Percentiles rank a stretch among this genome's conserved stretches.
Evolutionary conservation across 1,140 invertebrate genomes (phyloP).

Genomic region (Drosophila navojoa): DNA sequence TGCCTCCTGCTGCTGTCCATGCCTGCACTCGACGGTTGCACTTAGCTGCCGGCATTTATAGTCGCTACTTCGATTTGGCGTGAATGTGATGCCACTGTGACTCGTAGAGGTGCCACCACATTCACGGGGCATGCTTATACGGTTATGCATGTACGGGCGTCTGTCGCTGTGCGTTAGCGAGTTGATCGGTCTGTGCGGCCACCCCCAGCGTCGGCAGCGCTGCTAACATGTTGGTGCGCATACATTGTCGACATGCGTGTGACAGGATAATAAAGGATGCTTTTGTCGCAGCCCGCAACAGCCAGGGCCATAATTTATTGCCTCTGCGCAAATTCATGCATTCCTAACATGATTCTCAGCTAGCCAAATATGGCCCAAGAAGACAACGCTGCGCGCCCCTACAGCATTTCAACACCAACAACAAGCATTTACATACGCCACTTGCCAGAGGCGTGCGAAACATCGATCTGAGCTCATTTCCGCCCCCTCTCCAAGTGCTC

Average conservation of each 20-base stretch:
- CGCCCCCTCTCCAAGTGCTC: too few relatives aligned
- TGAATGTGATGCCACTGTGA: constrained; percentile 49
- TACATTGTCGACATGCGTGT: constrained; percentile 55
- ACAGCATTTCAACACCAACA: too few relatives aligned
- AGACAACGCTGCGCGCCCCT: neutral
- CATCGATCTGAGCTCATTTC: too few relatives aligned
- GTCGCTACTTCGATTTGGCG: constrained; percentile 45
- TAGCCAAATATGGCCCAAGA: neutral
- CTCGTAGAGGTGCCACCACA: neutral
- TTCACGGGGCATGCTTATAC: constrained; percentile 11
- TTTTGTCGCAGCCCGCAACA: constrained; percentile 38
- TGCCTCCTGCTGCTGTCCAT: neutral
- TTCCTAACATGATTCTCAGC: constrained; percentile 12
- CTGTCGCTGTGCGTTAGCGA: neutral
- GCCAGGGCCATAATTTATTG: constrained; percentile 26
- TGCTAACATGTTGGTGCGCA: constrained; percentile 21
- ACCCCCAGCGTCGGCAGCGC: constrained; percentile 6
- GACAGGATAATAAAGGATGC: constrained; percentile 63
- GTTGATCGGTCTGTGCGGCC: constrained; percentile 15
- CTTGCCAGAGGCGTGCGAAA: too few relatives aligned
- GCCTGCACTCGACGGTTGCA: constrained; percentile 45
- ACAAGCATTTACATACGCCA: too few relatives aligned
- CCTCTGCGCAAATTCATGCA: constrained; percentile 12
- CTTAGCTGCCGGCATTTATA: constrained; percentile 55
- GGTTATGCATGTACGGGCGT: constrained; percentile 12